phyloP scores from a whole-genome alignment of 2,797 vertebrate genomes.

The Thaleichthys pacificus region DNA sequence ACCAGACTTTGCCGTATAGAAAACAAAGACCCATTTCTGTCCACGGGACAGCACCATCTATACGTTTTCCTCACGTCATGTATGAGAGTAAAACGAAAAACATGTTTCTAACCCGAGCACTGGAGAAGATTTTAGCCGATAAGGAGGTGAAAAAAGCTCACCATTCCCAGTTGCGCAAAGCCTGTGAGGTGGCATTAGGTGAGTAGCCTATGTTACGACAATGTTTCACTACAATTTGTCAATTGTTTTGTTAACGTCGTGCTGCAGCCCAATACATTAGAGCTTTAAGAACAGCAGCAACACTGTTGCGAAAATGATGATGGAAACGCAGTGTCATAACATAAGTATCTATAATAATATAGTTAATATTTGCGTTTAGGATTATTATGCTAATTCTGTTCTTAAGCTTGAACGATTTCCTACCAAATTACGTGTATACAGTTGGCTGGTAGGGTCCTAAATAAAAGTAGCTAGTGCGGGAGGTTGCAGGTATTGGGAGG shows the following conservation, averaged over 20 bases:
- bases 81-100: conserved; percentile 85
- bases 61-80: conserved; percentile 71
- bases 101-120: conserved; percentile 88
- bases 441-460: neutral
- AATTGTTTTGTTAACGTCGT: neutral
- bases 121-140: conserved; percentile 89
- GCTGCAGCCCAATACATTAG: neutral
- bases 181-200: conserved; percentile 87
- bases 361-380: too few species aligned
- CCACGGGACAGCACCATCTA: conserved; percentile 29
- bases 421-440: neutral
- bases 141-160: conserved; percentile 91
- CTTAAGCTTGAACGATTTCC: neutral
- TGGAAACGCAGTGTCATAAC: too few species aligned
- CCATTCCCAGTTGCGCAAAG: conserved; percentile 88
- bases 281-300: neutral
- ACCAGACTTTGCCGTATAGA: conserved; percentile 24
- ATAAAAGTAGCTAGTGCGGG: neutral
- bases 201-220: conserved; percentile 50
- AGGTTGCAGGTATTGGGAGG: neutral
- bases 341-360: too few species aligned
- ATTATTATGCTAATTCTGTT: neutral
- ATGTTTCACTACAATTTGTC: conserved; percentile 15
- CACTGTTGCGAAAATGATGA: neutral
- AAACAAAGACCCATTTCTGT: conserved; percentile 9